phyloP scores from a whole-genome alignment of 2,888 invertebrate species.

The Merodon equestris region DNA sequence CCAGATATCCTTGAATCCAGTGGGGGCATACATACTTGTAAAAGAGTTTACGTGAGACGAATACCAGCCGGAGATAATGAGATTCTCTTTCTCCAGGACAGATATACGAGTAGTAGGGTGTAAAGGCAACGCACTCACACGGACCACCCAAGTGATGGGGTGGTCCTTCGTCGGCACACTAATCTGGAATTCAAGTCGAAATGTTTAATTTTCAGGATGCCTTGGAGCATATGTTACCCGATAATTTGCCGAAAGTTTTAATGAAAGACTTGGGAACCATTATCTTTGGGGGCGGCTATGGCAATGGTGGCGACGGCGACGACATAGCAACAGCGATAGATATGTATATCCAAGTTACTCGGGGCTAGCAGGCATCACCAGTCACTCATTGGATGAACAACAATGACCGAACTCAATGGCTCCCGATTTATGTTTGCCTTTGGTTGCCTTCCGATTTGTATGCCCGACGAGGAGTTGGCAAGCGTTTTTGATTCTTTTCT shows the following conservation, averaged over 20 bases:
- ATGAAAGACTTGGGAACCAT: slow-evolving; percentile 79
- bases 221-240: slow-evolving; percentile 78
- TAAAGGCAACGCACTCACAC: slow-evolving; percentile 21
- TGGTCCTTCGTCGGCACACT: slow-evolving; percentile 64
- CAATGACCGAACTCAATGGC: slow-evolving; percentile 39
- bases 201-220: slow-evolving; percentile 69
- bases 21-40: slow-evolving; percentile 36
- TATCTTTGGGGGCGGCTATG: slow-evolving; percentile 68
- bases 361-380: slow-evolving; percentile 48
- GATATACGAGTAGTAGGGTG: slow-evolving; percentile 21
- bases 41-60: slow-evolving; percentile 68
- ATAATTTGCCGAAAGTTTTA: slow-evolving; percentile 79
- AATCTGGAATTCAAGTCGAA: slow-evolving; percentile 67
- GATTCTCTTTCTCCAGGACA: not conserved
- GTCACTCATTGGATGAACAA: slow-evolving; percentile 39
- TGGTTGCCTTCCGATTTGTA: slow-evolving; percentile 29
- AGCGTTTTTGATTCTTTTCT: slow-evolving; percentile 68
- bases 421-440: slow-evolving; percentile 59
- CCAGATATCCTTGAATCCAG: slow-evolving; percentile 25
- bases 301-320: slow-evolving; percentile 17
- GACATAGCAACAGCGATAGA: slow-evolving; percentile 14
- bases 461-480: slow-evolving; percentile 69
- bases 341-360: not conserved
- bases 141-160: slow-evolving; percentile 25
- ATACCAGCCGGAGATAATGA: slow-evolving; percentile 43